A percentile compares a stretch with the other conserved stretches of the same genome.
These are phyloP conservation scores for Passer montanus DNA, from an alignment of 2,113 vertebrate species.

Conservation along the genomic window DNA sequence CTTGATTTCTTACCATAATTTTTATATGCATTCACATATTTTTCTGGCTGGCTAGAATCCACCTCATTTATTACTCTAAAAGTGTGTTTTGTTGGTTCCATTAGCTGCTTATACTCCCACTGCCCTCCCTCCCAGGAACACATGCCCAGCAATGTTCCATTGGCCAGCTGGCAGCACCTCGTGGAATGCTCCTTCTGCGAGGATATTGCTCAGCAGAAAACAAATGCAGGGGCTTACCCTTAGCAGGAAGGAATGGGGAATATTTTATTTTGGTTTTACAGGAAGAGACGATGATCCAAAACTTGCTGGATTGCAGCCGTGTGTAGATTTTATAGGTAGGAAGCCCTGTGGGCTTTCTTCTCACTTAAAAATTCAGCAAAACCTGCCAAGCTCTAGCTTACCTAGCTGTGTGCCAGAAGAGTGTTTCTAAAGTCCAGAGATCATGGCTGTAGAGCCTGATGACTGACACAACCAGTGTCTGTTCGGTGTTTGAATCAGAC, in stretches of 20 bases:
- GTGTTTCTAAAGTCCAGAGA: not conserved
- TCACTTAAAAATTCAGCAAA: not conserved
- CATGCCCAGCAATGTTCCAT: not conserved
- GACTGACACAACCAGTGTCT: not conserved
- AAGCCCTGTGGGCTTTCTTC: not conserved
- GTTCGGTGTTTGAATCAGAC: not conserved
- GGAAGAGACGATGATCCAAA: not conserved
- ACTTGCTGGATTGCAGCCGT: not conserved
- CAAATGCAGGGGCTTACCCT: not conserved
- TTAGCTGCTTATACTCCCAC: not conserved
- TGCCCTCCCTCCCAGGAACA: not conserved
- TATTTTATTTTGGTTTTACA: not conserved
- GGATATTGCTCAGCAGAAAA: not conserved
- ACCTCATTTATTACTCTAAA: not conserved
- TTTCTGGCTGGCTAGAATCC: not conserved
- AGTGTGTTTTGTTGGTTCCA: not conserved
- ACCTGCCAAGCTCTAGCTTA: not conserved
- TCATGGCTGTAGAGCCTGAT: accelerated
- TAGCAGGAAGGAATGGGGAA: not conserved
- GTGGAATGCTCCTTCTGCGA: not conserved
- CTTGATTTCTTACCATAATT: not conserved
- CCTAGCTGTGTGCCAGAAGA: not conserved
- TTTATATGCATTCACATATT: not conserved
- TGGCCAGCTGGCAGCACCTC: not conserved
- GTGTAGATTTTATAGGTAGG: not conserved